Base-by-base conservation (phyloP, 2,113 vertebrate species). In the Aegithalos caudatus region DNA sequence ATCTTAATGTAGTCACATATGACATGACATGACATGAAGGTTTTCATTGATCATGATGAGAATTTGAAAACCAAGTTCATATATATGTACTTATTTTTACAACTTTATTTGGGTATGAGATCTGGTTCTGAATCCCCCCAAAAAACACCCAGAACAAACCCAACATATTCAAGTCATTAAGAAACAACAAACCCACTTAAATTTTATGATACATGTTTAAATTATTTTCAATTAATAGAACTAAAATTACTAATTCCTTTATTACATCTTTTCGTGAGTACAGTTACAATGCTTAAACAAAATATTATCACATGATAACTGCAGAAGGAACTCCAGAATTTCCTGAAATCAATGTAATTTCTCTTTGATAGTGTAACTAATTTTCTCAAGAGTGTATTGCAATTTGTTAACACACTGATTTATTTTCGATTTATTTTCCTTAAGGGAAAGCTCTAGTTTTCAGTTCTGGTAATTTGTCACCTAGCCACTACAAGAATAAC, bases 351-450 rank as follows among this genome's bases (percentile, higher is more conserved):
- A 84, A 14, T 45, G 45, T 35, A 86, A 48, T 92, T 86, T 83
- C 14, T 88, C 53, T 93, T 87, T 74, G 65, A 92, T 88, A 92
- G 19, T 1, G 1, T 87, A 95, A 71, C 58, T 95, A 83, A 78
- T 88, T 96, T 96, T 96, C 90, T 92, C 81, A 86, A 72, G 42
- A 76, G 47, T 5, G 5, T 69, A 51, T 74, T 87, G 51, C 22
- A n/a, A 74, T 96, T 94, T 94, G n/a, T 79, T 97, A 92, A 54
- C 40, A 90, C 12, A 18, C n/a, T 81, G 84, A 83, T 94, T 93
- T 94, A 64, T 90, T 92, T 91, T 95, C 37, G 24, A 81, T 92
- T 93, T 94, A 78, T 90, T 91, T 92, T 95, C 72, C 60, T 77
- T 64, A 65, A 81, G 45, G 29, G 47, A 76, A 94, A 40, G 27